Evolutionary conservation across 1,140 invertebrate genomes (phyloP).

Genomic region (Solenopsis invicta): DNA sequence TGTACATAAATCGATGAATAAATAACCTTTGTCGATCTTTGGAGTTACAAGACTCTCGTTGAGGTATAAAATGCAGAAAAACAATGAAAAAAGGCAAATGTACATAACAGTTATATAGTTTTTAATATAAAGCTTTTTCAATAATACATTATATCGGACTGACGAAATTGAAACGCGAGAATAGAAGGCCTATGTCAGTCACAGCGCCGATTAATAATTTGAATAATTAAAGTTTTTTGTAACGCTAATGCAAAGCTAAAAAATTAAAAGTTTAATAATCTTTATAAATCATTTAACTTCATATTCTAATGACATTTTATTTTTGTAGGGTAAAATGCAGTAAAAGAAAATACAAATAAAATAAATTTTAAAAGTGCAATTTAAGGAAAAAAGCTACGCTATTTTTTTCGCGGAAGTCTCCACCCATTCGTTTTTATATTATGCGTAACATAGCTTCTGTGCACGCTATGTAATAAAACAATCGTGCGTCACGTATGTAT

Average conservation of each 20-base stretch:
- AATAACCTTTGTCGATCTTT: background rate
- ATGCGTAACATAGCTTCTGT: constrained; percentile 22
- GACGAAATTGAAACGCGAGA: no score
- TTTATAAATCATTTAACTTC: background rate
- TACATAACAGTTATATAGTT: background rate
- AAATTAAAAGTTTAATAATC: background rate
- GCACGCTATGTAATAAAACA: constrained; percentile 17
- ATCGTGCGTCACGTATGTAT: background rate
- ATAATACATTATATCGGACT: no score
- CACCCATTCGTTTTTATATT: background rate
- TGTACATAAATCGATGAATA: background rate
- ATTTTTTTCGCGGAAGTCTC: constrained; percentile 12
- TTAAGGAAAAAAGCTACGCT: background rate
- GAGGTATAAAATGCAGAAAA: background rate
- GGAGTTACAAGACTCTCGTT: background rate
- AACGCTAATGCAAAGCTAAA: no score
- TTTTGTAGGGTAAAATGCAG: no score
- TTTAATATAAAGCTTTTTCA: background rate
- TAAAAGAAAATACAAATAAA: constrained; percentile 20
- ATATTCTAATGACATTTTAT: no score
- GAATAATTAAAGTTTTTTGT: no score
- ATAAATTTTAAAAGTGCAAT: constrained; percentile 26
- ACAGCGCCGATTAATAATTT: no score
- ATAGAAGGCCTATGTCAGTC: no score
- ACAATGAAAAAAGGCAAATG: background rate